phyloP scores from a whole-genome alignment of 2,888 invertebrate genomes.

The Himalopsyche tibetana region DNA sequence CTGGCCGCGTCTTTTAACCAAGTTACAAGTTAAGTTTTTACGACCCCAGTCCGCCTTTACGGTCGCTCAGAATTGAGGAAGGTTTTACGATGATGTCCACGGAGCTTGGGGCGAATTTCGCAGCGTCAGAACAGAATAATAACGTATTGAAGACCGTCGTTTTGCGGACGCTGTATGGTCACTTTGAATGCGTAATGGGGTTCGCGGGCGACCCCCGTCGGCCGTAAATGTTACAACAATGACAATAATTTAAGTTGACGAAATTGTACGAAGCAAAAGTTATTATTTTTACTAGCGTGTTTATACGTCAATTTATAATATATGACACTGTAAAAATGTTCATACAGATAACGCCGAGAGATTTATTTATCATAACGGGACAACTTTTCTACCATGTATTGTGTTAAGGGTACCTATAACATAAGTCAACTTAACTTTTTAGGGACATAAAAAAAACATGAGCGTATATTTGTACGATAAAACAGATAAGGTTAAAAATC shows the following conservation, averaged over 20 bases:
- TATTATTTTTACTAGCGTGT: too few species aligned
- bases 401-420: too few species aligned
- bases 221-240: conserved; percentile 8
- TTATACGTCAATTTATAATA: too few species aligned
- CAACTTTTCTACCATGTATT: too few species aligned
- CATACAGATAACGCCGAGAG: too few species aligned
- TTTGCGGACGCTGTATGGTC: conserved; percentile 27
- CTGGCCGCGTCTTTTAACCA: conserved; percentile 3
- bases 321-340: too few species aligned
- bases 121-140: conserved; percentile 10
- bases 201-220: neutral
- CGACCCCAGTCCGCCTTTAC: conserved; percentile 33
- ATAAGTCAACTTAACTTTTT: too few species aligned
- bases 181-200: conserved; percentile 26
- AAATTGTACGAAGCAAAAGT: neutral
- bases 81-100: conserved; percentile 41
- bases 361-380: too few species aligned
- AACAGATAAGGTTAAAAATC: too few species aligned
- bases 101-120: conserved; percentile 32
- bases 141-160: conserved; percentile 5
- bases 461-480: too few species aligned
- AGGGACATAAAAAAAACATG: too few species aligned
- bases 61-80: conserved; percentile 8
- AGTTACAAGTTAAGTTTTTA: conserved; percentile 44
- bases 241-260: neutral